Evolutionary conservation across 2,113 vertebrate species (phyloP).

Genomic region (Shinisaurus crocodilurus): DNA sequence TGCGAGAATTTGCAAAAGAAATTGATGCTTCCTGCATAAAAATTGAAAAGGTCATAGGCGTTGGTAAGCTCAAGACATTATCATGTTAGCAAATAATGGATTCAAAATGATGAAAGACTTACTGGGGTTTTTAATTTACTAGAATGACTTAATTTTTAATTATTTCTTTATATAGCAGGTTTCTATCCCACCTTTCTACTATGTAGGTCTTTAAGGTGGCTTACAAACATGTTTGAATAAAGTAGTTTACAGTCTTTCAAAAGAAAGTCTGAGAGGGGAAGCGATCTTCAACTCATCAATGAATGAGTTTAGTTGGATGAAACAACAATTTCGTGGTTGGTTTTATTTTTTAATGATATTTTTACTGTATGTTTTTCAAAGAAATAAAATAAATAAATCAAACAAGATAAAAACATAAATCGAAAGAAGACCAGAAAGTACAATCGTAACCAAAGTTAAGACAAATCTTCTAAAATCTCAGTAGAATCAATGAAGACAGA

Average conservation of each 20-base stretch:
- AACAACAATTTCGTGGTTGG: not conserved
- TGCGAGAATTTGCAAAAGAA: slow-evolving; percentile 98
- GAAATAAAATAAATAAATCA: not conserved
- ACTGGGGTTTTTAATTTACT: slow-evolving; percentile 25
- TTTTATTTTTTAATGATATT: not conserved
- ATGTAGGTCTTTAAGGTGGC: not conserved
- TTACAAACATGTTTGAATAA: not conserved
- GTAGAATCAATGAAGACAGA: not conserved
- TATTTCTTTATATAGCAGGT: not conserved
- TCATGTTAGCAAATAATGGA: slow-evolving; percentile 22
- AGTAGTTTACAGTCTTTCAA: not conserved
- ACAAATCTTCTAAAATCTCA: not conserved
- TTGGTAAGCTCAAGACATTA: slow-evolving; percentile 84
- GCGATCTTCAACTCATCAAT: not conserved
- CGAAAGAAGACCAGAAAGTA: not conserved
- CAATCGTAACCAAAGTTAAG: not conserved
- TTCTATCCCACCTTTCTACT: not conserved
- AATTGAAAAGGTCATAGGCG: slow-evolving; percentile 98
- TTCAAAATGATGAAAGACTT: slow-evolving; percentile 10
- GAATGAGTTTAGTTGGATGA: not conserved
- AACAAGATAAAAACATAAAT: not conserved
- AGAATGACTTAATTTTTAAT: not conserved
- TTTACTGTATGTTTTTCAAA: not conserved
- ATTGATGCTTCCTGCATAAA: slow-evolving; percentile 98
- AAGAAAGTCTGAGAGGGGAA: not conserved